phyloP scores from a whole-genome alignment of 2,113 vertebrate genomes.

The Ochotona curzoniae region DNA sequence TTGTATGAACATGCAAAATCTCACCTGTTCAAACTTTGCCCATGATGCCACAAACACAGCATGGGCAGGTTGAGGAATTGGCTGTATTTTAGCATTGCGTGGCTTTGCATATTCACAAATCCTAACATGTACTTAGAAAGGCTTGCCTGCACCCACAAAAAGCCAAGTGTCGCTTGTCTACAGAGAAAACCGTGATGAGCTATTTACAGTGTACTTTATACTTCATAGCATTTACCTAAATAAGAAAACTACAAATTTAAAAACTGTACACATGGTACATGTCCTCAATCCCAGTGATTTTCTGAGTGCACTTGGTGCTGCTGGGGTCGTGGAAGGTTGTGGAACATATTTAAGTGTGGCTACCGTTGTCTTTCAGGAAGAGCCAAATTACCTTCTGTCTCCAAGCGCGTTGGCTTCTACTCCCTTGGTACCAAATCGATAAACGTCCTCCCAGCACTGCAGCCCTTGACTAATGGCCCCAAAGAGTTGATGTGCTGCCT shows the following conservation, averaged over 20 bases:
- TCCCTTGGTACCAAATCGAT: constrained; percentile 5
- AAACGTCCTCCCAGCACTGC: not conserved
- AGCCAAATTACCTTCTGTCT: not conserved
- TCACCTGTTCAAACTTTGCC: constrained; percentile 53
- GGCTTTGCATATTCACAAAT: not conserved
- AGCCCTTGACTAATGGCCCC: constrained; percentile 21
- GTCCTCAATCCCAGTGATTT: not conserved
- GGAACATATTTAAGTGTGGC: not conserved
- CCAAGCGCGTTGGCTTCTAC: constrained; percentile 24
- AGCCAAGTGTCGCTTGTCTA: not conserved
- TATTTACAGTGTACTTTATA: not conserved
- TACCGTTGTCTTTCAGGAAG: not conserved
- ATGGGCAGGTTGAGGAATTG: not conserved
- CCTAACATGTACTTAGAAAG: not conserved
- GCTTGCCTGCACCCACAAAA: not conserved
- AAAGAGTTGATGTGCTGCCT: constrained; percentile 41
- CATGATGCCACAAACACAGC: not conserved
- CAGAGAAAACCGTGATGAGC: not conserved
- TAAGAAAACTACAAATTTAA: not conserved
- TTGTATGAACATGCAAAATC: constrained; percentile 80
- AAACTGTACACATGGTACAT: not conserved
- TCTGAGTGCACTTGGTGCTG: not conserved
- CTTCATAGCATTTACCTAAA: not conserved
- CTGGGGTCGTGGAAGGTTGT: not conserved
- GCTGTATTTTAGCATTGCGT: not conserved